Evolutionary conservation across 2,888 invertebrate genomes (phyloP).

Genomic region (Volucella inflata): DNA sequence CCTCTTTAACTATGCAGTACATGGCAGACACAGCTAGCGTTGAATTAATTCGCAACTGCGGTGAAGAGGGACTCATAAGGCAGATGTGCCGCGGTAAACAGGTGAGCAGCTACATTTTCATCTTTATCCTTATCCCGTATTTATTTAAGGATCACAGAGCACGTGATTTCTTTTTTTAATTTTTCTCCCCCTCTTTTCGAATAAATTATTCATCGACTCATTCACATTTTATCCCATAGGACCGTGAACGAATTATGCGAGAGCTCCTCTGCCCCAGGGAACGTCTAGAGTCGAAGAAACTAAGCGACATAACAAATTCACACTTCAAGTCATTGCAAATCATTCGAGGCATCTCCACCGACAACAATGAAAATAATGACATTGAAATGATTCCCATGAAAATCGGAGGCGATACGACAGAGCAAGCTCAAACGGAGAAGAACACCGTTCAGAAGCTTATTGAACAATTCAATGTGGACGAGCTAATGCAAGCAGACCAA

Average conservation of each 20-base stretch:
- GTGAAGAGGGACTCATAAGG: slow-evolving; percentile 89
- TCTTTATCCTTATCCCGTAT: slow-evolving; percentile 1
- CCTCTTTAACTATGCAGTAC: slow-evolving; percentile 90
- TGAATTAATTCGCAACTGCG: slow-evolving; percentile 90
- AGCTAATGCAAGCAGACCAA: slow-evolving; percentile 82
- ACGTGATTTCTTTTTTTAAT: slow-evolving; percentile 13
- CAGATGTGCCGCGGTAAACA: slow-evolving; percentile 90
- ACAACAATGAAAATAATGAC: slow-evolving; percentile 83
- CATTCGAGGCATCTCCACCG: slow-evolving; percentile 82
- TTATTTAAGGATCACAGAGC: slow-evolving; percentile 1
- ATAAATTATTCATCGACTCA: slow-evolving; percentile 32
- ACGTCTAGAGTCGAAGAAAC: slow-evolving; percentile 81
- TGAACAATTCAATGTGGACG: slow-evolving; percentile 81
- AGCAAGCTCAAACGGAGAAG: slow-evolving; percentile 78
- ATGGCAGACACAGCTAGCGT: slow-evolving; percentile 91
- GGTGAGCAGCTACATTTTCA: slow-evolving; percentile 83
- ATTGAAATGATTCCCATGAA: slow-evolving; percentile 80
- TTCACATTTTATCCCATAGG: slow-evolving; percentile 76
- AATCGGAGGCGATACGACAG: slow-evolving; percentile 68
- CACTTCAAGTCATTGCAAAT: slow-evolving; percentile 83
- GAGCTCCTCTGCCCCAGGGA: slow-evolving; percentile 81
- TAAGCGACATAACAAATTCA: slow-evolving; percentile 81
- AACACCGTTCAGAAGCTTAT: slow-evolving; percentile 80
- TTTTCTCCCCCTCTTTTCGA: background rate
- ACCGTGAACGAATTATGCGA: slow-evolving; percentile 80